Evolutionary conservation across 2,797 vertebrate genomes (phyloP).

Genomic region (Molossus molossus): DNA sequence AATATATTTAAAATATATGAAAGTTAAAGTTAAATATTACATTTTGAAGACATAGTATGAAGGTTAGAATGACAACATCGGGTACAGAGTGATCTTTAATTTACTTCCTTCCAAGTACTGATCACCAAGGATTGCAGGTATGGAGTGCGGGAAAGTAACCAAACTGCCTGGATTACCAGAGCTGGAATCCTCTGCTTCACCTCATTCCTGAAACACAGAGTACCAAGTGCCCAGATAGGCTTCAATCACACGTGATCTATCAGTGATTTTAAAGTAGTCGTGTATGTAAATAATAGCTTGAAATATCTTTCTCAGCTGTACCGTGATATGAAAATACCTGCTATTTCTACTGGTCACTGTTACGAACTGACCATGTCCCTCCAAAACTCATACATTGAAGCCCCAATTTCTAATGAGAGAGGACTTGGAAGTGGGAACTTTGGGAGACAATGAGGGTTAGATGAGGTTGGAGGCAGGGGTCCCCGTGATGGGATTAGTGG

Average conservation of each 20-base stretch:
- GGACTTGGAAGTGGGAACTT: neutral
- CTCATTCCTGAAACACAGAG: neutral
- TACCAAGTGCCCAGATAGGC: neutral
- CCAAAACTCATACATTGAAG: neutral
- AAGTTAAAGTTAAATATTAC: neutral
- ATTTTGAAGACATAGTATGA: conserved; percentile 1
- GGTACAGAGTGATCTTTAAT: neutral
- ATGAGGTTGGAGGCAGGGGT: neutral
- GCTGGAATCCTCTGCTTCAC: neutral
- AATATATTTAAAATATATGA: neutral
- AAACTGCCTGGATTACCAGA: neutral
- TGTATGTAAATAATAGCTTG: neutral
- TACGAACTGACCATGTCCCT: neutral
- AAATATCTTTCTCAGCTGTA: neutral
- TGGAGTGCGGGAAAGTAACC: neutral
- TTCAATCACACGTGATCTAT: neutral
- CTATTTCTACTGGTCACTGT: neutral
- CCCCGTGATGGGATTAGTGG: neutral
- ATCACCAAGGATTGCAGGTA: neutral
- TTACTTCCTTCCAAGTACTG: neutral
- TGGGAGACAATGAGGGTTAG: neutral
- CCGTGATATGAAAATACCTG: neutral
- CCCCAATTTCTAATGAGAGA: neutral
- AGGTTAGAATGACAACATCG: neutral
- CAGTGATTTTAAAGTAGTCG: neutral